These are phyloP conservation scores for Hydrophis major DNA, from an alignment of 2,797 vertebrate species.

Conservation along the genomic window DNA sequence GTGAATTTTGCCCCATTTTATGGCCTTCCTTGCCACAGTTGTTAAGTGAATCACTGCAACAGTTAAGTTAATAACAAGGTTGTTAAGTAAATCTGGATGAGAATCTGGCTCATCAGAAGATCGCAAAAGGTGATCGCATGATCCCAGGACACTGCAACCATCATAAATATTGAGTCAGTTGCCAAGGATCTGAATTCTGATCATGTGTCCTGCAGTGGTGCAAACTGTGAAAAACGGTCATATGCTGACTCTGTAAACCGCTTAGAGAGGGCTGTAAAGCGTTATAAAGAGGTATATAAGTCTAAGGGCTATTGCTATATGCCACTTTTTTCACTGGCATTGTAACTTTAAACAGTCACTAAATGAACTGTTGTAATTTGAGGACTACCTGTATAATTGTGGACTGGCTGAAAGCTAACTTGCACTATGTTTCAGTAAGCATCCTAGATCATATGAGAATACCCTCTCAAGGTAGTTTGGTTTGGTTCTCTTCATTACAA, in stretches of 20 bases:
- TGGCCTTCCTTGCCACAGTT: not conserved
- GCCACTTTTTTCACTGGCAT: not conserved
- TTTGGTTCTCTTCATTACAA: not conserved
- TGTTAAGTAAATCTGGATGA: not conserved
- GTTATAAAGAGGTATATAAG: too few species aligned
- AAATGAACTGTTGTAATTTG: not conserved
- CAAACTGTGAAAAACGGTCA: too few species aligned
- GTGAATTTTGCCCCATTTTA: not conserved
- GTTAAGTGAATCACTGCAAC: not conserved
- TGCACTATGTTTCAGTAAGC: not conserved
- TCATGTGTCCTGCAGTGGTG: too few species aligned
- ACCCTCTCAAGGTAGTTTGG: not conserved
- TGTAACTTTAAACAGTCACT: not conserved
- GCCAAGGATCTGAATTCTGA: too few species aligned
- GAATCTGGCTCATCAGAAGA: not conserved
- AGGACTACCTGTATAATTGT: not conserved
- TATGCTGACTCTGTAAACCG: too few species aligned
- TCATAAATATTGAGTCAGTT: too few species aligned
- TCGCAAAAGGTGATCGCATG: not conserved
- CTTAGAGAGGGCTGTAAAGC: too few species aligned
- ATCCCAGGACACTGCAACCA: too few species aligned
- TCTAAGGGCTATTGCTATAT: too few species aligned
- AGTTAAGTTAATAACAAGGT: not conserved
- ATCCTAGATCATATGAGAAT: not conserved
- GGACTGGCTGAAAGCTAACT: not conserved